Base-by-base conservation (phyloP, 1,140 invertebrate species). In the Wasmannia auropunctata region DNA sequence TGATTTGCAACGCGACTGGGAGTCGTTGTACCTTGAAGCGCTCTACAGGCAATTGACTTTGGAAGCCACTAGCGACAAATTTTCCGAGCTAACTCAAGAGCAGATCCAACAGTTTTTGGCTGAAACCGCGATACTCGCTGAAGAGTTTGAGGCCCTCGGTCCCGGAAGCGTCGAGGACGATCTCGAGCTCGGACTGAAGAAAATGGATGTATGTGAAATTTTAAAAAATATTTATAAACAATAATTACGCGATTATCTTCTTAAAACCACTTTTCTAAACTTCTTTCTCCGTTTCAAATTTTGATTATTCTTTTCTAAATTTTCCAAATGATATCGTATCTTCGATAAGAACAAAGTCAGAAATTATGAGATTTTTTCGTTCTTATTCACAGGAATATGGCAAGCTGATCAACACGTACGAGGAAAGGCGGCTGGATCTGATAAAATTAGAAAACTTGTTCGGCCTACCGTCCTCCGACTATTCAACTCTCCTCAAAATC, bases 361-460 rank as follows among this genome's bases (percentile, higher is more conserved):
- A 62, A 65, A 8, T 62, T 63, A 72, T 5, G 11, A 49, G 25
- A 22, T 14, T 43, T 79, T 14, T 31, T 25, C n/a, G 16, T 40
- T 31, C 2, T 77, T 58, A 69, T 90, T 72, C 19, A 90, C 92
- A 97, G 96, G 95, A 97, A 92, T 99, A 97, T 92, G 94, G 94
- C 6, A 96, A 96, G 89, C 94, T 96, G 86, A 97, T 98, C 69
- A 95, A 95, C 10, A 95, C 97, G 60, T 86, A 98, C 19, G 97
- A 98, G 89, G 90, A 93, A 0, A 96, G 96, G n/a, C 96, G 97
- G 65, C 93, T 96, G 34, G 96, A 97, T 51, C 95, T 99, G 34
- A 96, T 97, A 76, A 97, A 97, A 70, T 98, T 98, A 0, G 98
- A 99, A 94, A 96, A 97, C 88, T 95, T 99, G 1, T 99, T 99